A percentile compares a stretch with the other conserved stretches of the same genome.
phyloP scores from a whole-genome alignment of 2,113 vertebrate genomes.

The Percina caprodes region DNA sequence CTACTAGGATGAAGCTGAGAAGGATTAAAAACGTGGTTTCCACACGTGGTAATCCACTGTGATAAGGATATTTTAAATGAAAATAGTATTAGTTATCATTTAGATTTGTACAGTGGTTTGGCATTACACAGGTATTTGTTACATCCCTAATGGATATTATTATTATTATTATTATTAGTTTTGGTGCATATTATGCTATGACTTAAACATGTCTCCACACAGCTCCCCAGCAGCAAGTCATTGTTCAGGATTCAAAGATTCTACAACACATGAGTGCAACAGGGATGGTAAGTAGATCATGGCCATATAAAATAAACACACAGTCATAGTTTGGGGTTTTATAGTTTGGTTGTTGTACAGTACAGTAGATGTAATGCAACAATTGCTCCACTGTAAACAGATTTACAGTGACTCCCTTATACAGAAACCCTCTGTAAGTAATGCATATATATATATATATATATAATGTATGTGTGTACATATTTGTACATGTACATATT shows the following conservation, averaged over 20 bases:
- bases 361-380: not conserved
- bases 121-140: too few relatives aligned
- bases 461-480: too few relatives aligned
- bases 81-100: too few relatives aligned
- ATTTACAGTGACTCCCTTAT: not conserved
- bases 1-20: too few relatives aligned
- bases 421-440: not conserved
- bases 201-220: constrained; percentile 37
- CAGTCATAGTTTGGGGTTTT: not conserved
- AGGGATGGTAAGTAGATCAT: constrained; percentile 89
- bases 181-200: not conserved
- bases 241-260: constrained; percentile 95
- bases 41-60: too few relatives aligned
- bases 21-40: too few relatives aligned
- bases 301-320: not conserved
- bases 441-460: too few relatives aligned
- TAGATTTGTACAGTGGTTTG: too few relatives aligned
- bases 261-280: constrained; percentile 95
- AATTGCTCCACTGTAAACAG: not conserved
- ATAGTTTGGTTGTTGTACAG: too few relatives aligned
- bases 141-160: not conserved
- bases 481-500: too few relatives aligned
- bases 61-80: too few relatives aligned
- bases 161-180: not conserved
- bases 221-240: constrained; percentile 96